Conservation (phyloP, 2,888 invertebrate species). For the Melanostoma scalare region DNA sequence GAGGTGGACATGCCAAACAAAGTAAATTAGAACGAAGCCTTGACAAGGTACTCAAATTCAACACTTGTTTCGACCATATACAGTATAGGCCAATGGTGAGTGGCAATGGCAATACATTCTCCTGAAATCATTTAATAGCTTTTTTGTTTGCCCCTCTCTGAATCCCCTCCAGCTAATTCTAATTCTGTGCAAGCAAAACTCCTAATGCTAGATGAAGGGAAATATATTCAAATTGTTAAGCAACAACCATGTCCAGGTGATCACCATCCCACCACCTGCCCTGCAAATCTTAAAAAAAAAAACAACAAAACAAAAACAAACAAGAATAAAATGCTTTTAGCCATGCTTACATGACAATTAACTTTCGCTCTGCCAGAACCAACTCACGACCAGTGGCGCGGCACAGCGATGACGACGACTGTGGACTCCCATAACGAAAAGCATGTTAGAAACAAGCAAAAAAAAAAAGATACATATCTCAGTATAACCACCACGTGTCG, state of each 20-base stretch:
- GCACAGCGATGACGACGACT: conserved; percentile 12
- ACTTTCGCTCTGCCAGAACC: conserved; percentile 62
- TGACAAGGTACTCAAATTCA: conserved; percentile 45
- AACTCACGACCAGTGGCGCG: conserved; percentile 37
- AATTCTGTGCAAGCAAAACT: conserved; percentile 3
- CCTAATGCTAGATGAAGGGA: conserved; percentile 6
- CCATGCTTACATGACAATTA: conserved; percentile 63
- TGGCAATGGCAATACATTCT: conserved; percentile 21
- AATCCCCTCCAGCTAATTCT: background rate
- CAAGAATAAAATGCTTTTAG: conserved; percentile 48
- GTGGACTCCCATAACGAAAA: conserved; percentile 18
- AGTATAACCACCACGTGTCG: conserved; percentile 58
- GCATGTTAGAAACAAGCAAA: conserved; percentile 58
- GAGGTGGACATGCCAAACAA: conserved; percentile 4
- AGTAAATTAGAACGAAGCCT: conserved; percentile 57
- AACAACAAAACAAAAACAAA: conserved; percentile 9
- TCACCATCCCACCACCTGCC: conserved; percentile 40
- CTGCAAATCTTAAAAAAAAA: background rate
- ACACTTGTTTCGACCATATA: conserved; percentile 26
- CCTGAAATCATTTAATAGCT: conserved; percentile 42
- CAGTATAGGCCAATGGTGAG: conserved; percentile 1
- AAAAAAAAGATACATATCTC: conserved; percentile 54
- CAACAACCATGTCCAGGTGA: conserved; percentile 54
- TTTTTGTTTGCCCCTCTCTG: conserved; percentile 5
- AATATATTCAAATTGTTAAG: conserved; percentile 37